Percentiles rank a stretch among this genome's conserved stretches.
phyloP scores from a whole-genome alignment of 2,797 vertebrate genomes.

The Rhinella marina region DNA sequence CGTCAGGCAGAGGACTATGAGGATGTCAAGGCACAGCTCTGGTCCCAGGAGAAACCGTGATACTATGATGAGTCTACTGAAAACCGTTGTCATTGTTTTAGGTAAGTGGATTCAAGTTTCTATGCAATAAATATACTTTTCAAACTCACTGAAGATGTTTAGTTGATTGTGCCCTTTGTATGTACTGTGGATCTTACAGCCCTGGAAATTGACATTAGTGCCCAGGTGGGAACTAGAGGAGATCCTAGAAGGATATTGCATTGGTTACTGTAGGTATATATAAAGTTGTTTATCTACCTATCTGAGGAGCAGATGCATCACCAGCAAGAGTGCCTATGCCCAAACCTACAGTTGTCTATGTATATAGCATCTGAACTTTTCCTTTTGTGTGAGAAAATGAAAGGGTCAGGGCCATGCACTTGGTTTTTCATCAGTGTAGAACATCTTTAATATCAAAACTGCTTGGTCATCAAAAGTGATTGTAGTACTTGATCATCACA shows the following conservation, averaged over 20 bases:
- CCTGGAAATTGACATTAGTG: neutral
- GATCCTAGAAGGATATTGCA: neutral
- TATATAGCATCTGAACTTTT: neutral
- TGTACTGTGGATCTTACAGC: neutral
- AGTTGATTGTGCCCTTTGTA: too few species aligned
- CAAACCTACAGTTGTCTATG: neutral
- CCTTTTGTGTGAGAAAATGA: neutral
- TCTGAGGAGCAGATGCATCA: neutral
- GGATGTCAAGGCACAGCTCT: constrained; percentile 97
- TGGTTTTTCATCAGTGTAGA: too few species aligned
- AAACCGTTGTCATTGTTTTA: constrained; percentile 96
- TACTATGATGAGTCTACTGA: constrained; percentile 99
- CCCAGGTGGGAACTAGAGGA: neutral
- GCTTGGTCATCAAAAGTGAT: neutral
- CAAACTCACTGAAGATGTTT: neutral
- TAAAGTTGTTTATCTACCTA: neutral
- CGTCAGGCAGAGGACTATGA: constrained; percentile 97
- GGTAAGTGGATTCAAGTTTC: constrained; percentile 76
- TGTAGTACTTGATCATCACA: too few species aligned
- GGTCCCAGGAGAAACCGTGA: constrained; percentile 94
- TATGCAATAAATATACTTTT: neutral
- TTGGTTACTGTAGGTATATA: neutral
- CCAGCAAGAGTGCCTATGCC: neutral
- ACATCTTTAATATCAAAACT: neutral
- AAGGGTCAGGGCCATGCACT: neutral